Conservation (phyloP, 2,797 vertebrate species). For the Ctenochaetus hawaiiensis region DNA sequence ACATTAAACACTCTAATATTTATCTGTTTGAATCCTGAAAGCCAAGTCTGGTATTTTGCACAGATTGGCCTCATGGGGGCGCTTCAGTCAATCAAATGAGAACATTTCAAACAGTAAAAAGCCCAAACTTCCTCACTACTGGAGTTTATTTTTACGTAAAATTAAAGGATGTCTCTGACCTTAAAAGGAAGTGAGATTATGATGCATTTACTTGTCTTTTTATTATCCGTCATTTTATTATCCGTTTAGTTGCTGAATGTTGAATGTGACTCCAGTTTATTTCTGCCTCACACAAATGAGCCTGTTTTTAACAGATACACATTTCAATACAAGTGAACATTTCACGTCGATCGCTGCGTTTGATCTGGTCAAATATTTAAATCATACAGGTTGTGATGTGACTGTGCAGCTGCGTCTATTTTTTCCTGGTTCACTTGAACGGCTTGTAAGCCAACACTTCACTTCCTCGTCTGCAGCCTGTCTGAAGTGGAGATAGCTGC, state of each 20-base stretch:
- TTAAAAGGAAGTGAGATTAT: too few relatives aligned
- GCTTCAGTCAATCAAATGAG: neutral
- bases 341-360: neutral
- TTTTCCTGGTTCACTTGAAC: neutral
- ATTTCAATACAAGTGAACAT: neutral
- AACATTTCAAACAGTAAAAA: neutral
- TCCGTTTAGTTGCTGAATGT: too few relatives aligned
- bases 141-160: neutral
- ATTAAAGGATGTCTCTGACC: neutral
- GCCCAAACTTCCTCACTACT: too few relatives aligned
- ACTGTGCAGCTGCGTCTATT: constrained; percentile 2
- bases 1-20: too few relatives aligned
- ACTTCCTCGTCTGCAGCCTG: constrained; percentile 47
- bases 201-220: too few relatives aligned
- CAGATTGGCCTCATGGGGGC: neutral
- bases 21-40: too few relatives aligned
- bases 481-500: constrained; percentile 22
- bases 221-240: too few relatives aligned
- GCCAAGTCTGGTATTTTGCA: neutral
- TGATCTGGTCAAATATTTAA: neutral
- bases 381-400: neutral
- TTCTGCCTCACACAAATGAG: neutral
- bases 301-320: neutral
- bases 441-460: constrained; percentile 47
- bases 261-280: neutral